A percentile compares a stretch with the other conserved stretches of the same genome.
Evolutionary conservation across 1,140 invertebrate genomes (phyloP).

Genomic region (Brachystomella parvula): DNA sequence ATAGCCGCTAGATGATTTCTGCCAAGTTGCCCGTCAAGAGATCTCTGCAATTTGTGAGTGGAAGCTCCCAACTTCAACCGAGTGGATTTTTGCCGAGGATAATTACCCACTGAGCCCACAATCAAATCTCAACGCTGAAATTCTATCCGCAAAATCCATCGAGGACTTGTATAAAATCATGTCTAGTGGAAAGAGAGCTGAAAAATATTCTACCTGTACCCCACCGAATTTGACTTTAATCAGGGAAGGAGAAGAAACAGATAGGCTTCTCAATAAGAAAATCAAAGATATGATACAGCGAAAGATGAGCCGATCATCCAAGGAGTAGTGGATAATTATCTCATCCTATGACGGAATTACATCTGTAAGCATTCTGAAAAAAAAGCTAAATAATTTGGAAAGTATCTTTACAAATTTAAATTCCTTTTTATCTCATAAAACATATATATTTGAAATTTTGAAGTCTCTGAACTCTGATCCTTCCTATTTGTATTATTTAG

Average conservation of each 20-base stretch:
- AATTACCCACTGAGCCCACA: conserved; percentile 9
- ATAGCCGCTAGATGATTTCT: conserved; percentile 20
- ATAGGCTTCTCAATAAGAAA: neutral
- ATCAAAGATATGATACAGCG: neutral
- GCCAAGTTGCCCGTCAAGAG: neutral
- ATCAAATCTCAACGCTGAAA: neutral
- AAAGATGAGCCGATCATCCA: neutral
- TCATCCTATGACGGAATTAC: too few species aligned
- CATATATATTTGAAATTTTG: too few species aligned
- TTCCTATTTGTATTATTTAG: too few species aligned
- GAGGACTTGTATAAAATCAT: neutral
- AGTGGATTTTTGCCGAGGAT: conserved; percentile 4
- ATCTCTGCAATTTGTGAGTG: neutral
- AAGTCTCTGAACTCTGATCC: too few species aligned
- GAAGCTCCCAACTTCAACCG: neutral
- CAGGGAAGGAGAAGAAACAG: conserved; percentile 1
- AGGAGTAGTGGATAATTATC: too few species aligned
- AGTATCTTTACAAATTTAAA: too few species aligned
- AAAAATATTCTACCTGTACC: neutral
- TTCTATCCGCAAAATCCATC: neutral
- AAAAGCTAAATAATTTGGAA: too few species aligned
- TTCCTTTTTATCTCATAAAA: too few species aligned
- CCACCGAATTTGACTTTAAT: neutral
- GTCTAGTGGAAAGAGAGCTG: neutral
- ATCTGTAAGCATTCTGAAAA: too few species aligned